These are phyloP conservation scores for Paratilapia polleni DNA, from an alignment of 2,113 vertebrate genomes.

Conservation along the genomic window DNA sequence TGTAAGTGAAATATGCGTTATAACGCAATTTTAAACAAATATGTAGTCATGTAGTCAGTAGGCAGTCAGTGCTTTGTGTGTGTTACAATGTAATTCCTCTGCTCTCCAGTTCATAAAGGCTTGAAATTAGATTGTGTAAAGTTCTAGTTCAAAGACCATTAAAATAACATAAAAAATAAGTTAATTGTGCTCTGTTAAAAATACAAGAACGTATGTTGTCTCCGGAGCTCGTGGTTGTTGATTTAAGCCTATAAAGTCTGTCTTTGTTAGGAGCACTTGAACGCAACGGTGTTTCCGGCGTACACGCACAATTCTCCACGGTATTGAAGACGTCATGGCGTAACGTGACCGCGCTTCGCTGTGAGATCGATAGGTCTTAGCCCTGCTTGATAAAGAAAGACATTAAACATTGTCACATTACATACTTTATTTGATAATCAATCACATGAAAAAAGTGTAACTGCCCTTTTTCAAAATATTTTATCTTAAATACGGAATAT, in stretches of 20 bases:
- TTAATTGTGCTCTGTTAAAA: neutral
- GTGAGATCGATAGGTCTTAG: neutral
- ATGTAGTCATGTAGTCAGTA: too few relatives aligned
- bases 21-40: neutral
- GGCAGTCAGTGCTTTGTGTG: neutral
- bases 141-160: neutral
- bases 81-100: neutral
- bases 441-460: constrained; percentile 65
- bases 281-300: constrained; percentile 24
- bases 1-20: neutral
- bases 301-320: constrained; percentile 23
- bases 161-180: too few relatives aligned
- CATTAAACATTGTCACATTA: constrained; percentile 3
- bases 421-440: constrained; percentile 62
- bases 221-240: neutral
- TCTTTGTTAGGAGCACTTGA: neutral
- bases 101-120: neutral
- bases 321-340: constrained; percentile 20
- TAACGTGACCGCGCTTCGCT: constrained; percentile 16
- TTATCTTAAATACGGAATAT: constrained; percentile 60
- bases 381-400: neutral
- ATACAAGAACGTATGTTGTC: neutral
- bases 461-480: constrained; percentile 71
- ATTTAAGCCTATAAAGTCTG: fast-evolving
- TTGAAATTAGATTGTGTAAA: neutral